Evolutionary conservation across 2,113 vertebrate species (phyloP), one percentile per base, ranked within the genome.

Genomic region (Xiphophorus couchianus): DNA sequence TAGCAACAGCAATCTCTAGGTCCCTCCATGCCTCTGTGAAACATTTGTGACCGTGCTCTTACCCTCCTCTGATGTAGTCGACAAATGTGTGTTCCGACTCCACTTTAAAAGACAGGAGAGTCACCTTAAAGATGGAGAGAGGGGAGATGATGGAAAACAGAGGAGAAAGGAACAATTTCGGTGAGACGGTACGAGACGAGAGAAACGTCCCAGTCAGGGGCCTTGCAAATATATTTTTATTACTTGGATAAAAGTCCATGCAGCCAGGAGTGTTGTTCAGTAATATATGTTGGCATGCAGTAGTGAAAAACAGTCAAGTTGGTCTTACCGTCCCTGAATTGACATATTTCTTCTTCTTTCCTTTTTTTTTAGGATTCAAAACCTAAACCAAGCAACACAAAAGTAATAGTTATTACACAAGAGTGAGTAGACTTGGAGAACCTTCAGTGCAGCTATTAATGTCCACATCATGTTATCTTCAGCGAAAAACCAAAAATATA

Each of bases 271-370:
- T 19, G 10, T 37, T 37, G 48, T 25, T 54, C 48, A 25, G 22
- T 54, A 54, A 54, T 54, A 54, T 54, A 48, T 48, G 19, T 54
- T 54, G 48, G 7, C 22, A 54, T 22, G 5, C 2, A 22, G 6
- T 54, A 19, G 22, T 54, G 19, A 54, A 54, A 54, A 5, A 1
- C 14, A 44, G 14, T 44, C 42, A 44, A 44, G 30, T 25, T 27
- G 39, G 61, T 93, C 96, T 96, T 93, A 99, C 97, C 0, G 97
- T 99, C 79, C 97, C 97, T 0, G 97, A 99, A 81, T 99, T 99
- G 80, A 97, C 78, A 0, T 99, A 99, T 95, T 98, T 99, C 95
- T 98, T 99, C 94, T 99, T 99, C 94, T 97, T 97, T 88, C 97
- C 97, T 91, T 97, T 99, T 93, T 99, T 99, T 90, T 96, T 96